A percentile compares a stretch with the other conserved stretches of the same genome.
These are phyloP conservation scores for Ligdia adustata DNA, from an alignment of 2,888 invertebrate species.

Conservation along the genomic window DNA sequence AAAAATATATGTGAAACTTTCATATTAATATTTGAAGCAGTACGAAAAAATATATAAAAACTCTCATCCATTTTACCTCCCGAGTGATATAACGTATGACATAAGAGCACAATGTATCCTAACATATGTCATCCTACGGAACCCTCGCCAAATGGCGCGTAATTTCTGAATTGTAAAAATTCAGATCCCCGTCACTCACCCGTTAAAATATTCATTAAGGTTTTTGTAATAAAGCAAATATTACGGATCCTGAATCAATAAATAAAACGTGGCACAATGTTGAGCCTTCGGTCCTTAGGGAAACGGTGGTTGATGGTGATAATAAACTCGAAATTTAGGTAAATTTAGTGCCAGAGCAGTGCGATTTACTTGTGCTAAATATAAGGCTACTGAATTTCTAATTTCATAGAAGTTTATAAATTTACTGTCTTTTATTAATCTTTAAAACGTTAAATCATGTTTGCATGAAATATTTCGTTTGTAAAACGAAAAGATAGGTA, in stretches of 20 bases:
- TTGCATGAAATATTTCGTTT: no score
- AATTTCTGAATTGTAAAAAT: constrained; percentile 35
- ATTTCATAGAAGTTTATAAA: no score
- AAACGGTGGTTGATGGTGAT: constrained; percentile 6
- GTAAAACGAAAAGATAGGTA: no score
- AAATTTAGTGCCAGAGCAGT: no score
- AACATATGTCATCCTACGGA: constrained; percentile 31
- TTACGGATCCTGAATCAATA: constrained; percentile 31
- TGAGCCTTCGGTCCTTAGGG: constrained; percentile 14
- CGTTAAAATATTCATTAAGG: constrained; percentile 35
- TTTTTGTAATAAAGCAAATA: constrained; percentile 36
- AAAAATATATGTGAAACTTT: no score
- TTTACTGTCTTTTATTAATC: no score
- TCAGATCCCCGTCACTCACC: constrained; percentile 24
- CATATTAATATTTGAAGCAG: constrained; percentile 1
- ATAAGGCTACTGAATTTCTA: no score
- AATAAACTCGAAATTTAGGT: background rate
- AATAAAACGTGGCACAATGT: constrained; percentile 19
- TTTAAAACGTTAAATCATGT: no score
- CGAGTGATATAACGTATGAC: constrained; percentile 13
- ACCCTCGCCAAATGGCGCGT: constrained; percentile 32
- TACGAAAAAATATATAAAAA: constrained; percentile 7
- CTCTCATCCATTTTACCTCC: constrained; percentile 8
- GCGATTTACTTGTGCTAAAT: no score
- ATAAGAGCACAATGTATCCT: constrained; percentile 20